A percentile compares a stretch with the other conserved stretches of the same genome.
phyloP scores from a whole-genome alignment of 2,113 vertebrate species.

The Eurystomus gularis region DNA sequence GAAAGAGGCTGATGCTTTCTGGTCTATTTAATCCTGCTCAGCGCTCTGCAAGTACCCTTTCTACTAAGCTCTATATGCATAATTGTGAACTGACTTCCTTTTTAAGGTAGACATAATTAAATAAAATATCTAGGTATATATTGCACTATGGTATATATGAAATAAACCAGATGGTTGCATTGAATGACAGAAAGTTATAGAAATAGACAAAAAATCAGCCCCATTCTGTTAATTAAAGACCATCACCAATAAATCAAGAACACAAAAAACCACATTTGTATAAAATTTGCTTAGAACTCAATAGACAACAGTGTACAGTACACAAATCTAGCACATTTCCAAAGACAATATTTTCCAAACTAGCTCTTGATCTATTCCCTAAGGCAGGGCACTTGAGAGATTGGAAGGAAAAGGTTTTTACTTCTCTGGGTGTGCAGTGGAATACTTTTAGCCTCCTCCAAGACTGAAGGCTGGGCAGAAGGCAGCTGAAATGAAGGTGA shows the following conservation, averaged over 20 bases:
- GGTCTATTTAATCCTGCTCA: neutral
- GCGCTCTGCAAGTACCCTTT: neutral
- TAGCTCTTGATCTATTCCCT: neutral
- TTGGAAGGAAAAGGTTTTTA: neutral
- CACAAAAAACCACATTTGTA: neutral
- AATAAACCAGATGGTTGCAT: neutral
- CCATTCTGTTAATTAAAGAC: neutral
- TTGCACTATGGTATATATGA: neutral
- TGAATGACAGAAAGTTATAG: neutral
- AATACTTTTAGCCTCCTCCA: neutral
- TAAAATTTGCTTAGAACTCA: neutral
- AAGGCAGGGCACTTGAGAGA: neutral
- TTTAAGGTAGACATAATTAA: neutral
- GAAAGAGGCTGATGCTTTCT: neutral
- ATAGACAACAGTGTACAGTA: neutral
- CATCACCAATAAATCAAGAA: neutral
- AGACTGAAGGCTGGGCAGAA: neutral
- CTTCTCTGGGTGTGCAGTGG: neutral
- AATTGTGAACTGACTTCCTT: neutral
- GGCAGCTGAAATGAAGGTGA: neutral
- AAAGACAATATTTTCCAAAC: neutral
- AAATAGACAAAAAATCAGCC: neutral
- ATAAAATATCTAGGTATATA: neutral
- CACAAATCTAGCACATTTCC: neutral
- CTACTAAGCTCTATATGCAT: neutral